Percentiles rank a stretch among this genome's conserved stretches.
These are phyloP conservation scores for Apostichopus japonicus DNA, from an alignment of 35 echinoderm and acorn worm species.

Conservation along the genomic window DNA sequence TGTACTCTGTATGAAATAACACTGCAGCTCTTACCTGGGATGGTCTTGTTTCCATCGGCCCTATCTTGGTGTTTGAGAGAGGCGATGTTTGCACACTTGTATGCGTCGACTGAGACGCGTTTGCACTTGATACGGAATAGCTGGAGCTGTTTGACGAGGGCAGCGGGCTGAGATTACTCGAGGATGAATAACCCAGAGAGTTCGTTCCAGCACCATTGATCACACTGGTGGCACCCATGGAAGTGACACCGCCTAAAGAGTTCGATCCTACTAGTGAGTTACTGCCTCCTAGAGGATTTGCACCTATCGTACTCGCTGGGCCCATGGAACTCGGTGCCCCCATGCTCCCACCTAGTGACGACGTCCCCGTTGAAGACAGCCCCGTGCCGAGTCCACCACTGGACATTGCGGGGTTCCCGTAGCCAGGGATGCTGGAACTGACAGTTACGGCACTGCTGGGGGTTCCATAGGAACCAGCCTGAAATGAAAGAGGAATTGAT, in stretches of 20 bases:
- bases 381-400: conserved; percentile 47
- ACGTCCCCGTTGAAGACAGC: conserved; percentile 20
- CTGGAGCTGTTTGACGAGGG: conserved; percentile 66
- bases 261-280: conserved; percentile 37
- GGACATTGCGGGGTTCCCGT: conserved; percentile 54
- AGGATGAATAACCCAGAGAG: conserved; percentile 22
- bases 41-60: conserved; percentile 66
- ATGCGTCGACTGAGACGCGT: conserved; percentile 76
- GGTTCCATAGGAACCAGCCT: conserved; percentile 51
- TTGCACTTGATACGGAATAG: conserved; percentile 68
- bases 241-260: conserved; percentile 45
- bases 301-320: background rate
- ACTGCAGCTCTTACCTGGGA: conserved; percentile 7
- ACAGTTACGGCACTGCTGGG: conserved; percentile 57
- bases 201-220: conserved; percentile 52
- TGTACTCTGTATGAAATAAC: too few relatives aligned
- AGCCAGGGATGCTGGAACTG: conserved; percentile 63
- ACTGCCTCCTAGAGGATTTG: conserved; percentile 41
- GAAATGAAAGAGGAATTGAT: background rate
- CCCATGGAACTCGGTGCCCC: conserved; percentile 37
- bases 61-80: conserved; percentile 69
- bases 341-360: conserved; percentile 27
- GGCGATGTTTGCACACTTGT: conserved; percentile 74
- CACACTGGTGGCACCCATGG: conserved; percentile 43
- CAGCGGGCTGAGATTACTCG: conserved; percentile 47